Base-by-base conservation (phyloP, 2,888 invertebrate genomes). In the Epinotia demarniana region DNA sequence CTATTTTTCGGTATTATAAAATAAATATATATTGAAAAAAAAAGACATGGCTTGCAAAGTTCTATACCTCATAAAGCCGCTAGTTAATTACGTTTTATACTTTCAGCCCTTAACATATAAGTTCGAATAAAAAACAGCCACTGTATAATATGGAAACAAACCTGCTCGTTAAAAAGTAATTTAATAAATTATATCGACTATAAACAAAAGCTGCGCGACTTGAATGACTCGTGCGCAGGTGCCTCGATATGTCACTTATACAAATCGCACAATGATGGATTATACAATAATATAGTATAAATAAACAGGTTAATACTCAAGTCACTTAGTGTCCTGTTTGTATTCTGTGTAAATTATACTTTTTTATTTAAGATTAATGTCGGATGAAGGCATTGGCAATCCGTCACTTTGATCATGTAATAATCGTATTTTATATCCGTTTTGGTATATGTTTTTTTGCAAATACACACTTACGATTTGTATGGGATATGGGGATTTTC, bases 151-250 rank as follows among this genome's bases (percentile, higher is more conserved):
- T 23, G 12, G 12, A 58, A 58, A 58, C 58, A 68, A 43, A 23
- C 0, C 49, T 46, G 53, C 64, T 66, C 75, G 64, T 75, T 60
- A 66, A 71, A 71, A 64, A 75, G n/a, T 49, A 49, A 75, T 75
- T 69, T 64, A 64, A 57, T 27, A 68, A 66, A 70, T 58, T 18
- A 64, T 49, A 64, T 49, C 16, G 49, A 13, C 23, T 16, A 49
- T 63, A 66, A 71, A 64, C 39, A 60, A 71, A 39, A 23, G 49
- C 55, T 55, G 16, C 74, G 57, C 57, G 23, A 66, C 27, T n/a
- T 57, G 11, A 55, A 64, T 53, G 58, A 12, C 9, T 16, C 46
- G 6, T 12, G n/a, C 64, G 75, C 70, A 64, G 74, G 69, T 70
- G 70, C n/a, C 8, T 53, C 19, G 67, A 53, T 18, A 18, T 68